A percentile compares a stretch with the other conserved stretches of the same genome.
These are phyloP conservation scores for Darwinula stevensoni DNA, from an alignment of 2,888 invertebrate genomes.

Conservation along the genomic window DNA sequence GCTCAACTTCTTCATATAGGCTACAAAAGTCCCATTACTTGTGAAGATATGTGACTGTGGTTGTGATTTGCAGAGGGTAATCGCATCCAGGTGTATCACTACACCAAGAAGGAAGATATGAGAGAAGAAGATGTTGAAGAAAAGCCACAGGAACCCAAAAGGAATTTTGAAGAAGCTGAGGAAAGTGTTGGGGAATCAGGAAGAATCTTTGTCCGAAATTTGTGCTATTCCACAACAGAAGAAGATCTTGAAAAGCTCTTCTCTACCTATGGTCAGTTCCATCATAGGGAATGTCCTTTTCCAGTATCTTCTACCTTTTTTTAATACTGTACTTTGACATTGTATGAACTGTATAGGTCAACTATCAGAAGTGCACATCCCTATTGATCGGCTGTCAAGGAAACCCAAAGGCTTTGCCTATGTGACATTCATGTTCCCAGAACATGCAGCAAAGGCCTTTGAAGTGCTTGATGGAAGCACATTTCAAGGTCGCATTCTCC, in stretches of 20 bases:
- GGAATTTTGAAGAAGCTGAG: slow-evolving; percentile 27
- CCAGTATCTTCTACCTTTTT: background rate
- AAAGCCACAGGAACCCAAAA: slow-evolving; percentile 31
- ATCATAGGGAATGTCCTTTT: too few species aligned
- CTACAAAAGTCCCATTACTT: too few species aligned
- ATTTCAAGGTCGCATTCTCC: slow-evolving; percentile 72
- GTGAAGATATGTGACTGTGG: too few species aligned
- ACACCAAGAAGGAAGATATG: slow-evolving; percentile 8
- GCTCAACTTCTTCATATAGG: too few species aligned
- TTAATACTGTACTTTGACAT: background rate
- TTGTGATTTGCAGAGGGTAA: too few species aligned
- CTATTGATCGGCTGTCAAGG: slow-evolving; percentile 49
- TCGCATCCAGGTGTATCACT: too few species aligned
- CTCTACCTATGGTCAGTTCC: slow-evolving; percentile 39
- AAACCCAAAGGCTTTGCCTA: slow-evolving; percentile 76
- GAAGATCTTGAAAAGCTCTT: slow-evolving; percentile 54
- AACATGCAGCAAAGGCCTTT: slow-evolving; percentile 72
- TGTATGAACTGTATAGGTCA: slow-evolving; percentile 28
- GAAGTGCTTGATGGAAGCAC: slow-evolving; percentile 61
- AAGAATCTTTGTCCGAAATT: slow-evolving; percentile 64
- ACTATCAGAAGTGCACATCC: slow-evolving; percentile 55
- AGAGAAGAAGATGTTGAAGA: slow-evolving; percentile 15
- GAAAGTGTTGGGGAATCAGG: slow-evolving; percentile 69
- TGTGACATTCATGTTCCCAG: slow-evolving; percentile 72
- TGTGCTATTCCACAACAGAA: slow-evolving; percentile 57